Percentiles rank a stretch among this genome's conserved stretches.
Conservation (phyloP, 2,113 vertebrate genomes). For the Istiophorus platypterus region DNA sequence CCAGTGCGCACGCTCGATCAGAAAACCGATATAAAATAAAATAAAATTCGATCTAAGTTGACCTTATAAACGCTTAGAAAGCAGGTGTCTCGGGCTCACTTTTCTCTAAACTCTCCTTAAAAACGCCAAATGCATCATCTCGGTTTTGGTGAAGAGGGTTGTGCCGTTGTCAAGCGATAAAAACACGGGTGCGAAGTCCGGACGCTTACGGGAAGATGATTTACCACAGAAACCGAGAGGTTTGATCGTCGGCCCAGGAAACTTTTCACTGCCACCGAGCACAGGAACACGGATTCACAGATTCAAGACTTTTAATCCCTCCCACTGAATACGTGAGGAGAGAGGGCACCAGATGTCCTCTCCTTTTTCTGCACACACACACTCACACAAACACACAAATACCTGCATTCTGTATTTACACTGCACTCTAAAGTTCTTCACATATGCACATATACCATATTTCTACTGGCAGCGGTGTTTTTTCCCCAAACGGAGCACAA, state of each 20-base stretch:
- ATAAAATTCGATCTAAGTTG: too few relatives aligned
- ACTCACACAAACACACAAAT: too few relatives aligned
- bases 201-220: slow-evolving; percentile 1
- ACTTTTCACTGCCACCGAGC: not conserved
- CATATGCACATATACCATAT: too few relatives aligned
- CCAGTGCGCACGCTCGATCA: not conserved
- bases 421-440: too few relatives aligned
- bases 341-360: not conserved
- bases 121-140: not conserved
- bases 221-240: not conserved
- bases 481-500: too few relatives aligned
- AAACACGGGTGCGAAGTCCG: slow-evolving; percentile 11
- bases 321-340: not conserved
- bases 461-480: too few relatives aligned
- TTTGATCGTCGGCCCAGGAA: not conserved
- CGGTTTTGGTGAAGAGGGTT: not conserved
- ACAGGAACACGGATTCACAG: not conserved
- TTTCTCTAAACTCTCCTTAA: not conserved
- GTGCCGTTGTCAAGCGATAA: not conserved
- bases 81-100: not conserved
- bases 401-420: too few relatives aligned
- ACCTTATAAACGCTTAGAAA: not conserved
- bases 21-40: not conserved
- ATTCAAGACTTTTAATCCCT: too few relatives aligned
- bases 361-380: too few relatives aligned